Conservation (phyloP, 92 coral and sea anemone species). For the Micromussa lordhowensis region DNA sequence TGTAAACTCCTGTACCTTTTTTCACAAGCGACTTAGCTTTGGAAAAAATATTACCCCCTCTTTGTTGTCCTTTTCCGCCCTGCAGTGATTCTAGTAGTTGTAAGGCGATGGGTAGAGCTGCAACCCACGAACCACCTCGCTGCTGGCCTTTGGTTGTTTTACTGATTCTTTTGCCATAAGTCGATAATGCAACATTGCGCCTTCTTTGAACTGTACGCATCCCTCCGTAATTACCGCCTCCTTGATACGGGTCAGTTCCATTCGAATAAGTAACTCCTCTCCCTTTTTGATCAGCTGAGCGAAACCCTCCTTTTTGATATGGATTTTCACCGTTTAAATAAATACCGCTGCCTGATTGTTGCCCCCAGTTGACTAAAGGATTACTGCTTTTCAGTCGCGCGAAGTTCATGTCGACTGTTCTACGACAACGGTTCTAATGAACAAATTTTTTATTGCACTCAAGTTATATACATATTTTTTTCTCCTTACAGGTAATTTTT, state of each 20-base stretch:
- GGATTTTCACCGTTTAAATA: slow-evolving; percentile 2
- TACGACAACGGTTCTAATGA: background rate
- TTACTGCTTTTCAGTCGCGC: background rate
- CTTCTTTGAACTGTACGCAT: background rate
- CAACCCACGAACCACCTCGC: background rate
- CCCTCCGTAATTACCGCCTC: slow-evolving; percentile 4
- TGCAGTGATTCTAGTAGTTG: background rate
- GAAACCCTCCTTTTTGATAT: slow-evolving; percentile 8
- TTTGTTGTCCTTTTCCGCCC: background rate
- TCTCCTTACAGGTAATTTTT: background rate
- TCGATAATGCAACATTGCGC: background rate
- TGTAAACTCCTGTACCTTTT: background rate
- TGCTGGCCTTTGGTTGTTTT: background rate
- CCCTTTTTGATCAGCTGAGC: background rate
- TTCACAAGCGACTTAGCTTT: background rate
- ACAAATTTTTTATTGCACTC: background rate
- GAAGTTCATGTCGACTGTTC: slow-evolving; percentile 12
- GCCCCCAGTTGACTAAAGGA: background rate
- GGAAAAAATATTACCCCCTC: background rate
- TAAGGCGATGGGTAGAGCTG: background rate
- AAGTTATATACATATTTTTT: background rate
- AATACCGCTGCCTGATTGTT: background rate
- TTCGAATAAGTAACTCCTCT: slow-evolving; percentile 7
- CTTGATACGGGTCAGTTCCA: slow-evolving; percentile 5
- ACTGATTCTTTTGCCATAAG: slow-evolving; percentile 1